Conservation (phyloP, 2,113 vertebrate species). For the Prochilodus magdalenae region DNA sequence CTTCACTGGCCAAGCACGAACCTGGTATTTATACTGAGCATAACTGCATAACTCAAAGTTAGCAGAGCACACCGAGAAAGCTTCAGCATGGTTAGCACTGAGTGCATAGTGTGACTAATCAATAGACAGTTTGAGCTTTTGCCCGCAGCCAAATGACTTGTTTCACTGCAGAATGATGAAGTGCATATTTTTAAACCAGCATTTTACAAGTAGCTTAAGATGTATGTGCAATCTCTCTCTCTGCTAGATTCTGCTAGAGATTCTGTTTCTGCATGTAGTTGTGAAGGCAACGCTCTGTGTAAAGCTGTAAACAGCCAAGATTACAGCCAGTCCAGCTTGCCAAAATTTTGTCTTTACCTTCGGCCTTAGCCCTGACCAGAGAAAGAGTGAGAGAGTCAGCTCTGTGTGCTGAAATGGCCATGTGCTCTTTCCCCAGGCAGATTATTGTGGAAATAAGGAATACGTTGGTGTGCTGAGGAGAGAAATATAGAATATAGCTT, state of each 20-base stretch:
- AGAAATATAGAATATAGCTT: too few species aligned
- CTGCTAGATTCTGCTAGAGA: neutral
- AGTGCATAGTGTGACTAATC: neutral
- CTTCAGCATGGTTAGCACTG: neutral
- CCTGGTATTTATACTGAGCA: neutral
- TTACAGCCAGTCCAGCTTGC: constrained; percentile 8
- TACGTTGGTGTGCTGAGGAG: neutral
- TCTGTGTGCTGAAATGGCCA: constrained; percentile 1
- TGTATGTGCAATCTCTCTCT: neutral
- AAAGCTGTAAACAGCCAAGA: neutral
- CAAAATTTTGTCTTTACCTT: constrained; percentile 29
- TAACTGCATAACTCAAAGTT: neutral
- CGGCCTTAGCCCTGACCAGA: constrained; percentile 11
- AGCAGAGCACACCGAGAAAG: neutral
- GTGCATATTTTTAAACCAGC: neutral
- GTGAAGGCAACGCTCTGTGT: neutral
- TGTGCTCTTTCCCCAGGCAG: too few species aligned
- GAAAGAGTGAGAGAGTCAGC: constrained; percentile 8
- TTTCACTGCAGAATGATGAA: neutral
- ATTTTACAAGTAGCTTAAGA: neutral
- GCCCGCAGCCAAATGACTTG: neutral
- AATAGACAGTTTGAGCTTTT: neutral
- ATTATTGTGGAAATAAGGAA: too few species aligned
- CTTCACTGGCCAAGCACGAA: neutral
- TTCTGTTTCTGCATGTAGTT: neutral